A percentile compares a stretch with the other conserved stretches of the same genome.
These are phyloP conservation scores for Chydorus sphaericus DNA, from an alignment of 2,888 invertebrate genomes.

Conservation along the genomic window DNA sequence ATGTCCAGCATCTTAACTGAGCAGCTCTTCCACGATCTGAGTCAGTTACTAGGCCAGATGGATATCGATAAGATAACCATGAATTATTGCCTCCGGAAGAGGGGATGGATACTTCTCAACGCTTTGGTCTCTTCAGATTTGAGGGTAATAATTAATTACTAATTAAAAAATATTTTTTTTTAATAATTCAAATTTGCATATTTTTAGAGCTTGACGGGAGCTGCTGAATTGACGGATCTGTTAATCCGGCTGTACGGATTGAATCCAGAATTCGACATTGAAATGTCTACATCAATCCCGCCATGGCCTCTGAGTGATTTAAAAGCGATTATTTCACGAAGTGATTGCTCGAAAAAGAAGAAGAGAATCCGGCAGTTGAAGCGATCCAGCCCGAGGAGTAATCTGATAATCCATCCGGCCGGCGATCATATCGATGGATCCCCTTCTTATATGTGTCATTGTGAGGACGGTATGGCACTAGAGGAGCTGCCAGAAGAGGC, in stretches of 20 bases:
- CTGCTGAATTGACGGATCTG: background rate
- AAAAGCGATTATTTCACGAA: background rate
- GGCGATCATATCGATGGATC: background rate
- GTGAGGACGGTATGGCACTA: no score
- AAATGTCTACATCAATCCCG: background rate
- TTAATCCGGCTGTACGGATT: background rate
- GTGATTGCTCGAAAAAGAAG: background rate
- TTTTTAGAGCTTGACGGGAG: background rate
- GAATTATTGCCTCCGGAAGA: background rate
- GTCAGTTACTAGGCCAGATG: background rate
- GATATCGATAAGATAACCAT: background rate
- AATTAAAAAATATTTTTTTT: no score
- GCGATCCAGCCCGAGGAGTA: background rate
- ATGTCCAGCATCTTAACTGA: slow-evolving; percentile 3
- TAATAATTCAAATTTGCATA: background rate
- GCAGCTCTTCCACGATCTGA: background rate
- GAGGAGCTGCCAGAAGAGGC: background rate
- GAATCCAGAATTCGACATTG: background rate
- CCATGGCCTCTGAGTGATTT: background rate
- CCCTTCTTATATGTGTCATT: no score
- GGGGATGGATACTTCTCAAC: slow-evolving; percentile 1
- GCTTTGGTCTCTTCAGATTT: background rate
- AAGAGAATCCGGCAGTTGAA: background rate
- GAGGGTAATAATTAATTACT: no score
- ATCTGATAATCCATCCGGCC: no score